Evolutionary conservation across 2,797 vertebrate genomes (phyloP).

Genomic region (Amblyopsis hoosieri): DNA sequence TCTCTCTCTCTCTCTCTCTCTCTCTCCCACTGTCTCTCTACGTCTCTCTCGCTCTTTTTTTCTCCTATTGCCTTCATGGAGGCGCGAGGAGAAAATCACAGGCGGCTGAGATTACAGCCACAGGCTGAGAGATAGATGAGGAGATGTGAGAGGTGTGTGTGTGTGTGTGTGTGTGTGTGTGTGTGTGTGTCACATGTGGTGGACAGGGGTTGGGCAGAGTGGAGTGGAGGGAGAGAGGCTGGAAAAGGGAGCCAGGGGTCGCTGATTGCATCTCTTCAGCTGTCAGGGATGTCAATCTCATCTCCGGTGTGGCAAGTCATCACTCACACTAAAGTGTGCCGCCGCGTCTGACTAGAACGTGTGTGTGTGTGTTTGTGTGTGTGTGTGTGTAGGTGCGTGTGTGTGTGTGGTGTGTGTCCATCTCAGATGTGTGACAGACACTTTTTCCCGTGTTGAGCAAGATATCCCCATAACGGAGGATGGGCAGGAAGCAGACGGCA

Average conservation of each 20-base stretch:
- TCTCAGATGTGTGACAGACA: slow-evolving; percentile 46
- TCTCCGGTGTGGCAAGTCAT: slow-evolving; percentile 68
- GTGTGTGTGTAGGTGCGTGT: slow-evolving; percentile 12
- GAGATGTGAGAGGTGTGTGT: slow-evolving; percentile 1
- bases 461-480: slow-evolving; percentile 49
- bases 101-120: slow-evolving; percentile 50
- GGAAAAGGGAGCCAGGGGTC: slow-evolving; percentile 58
- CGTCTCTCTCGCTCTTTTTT: background rate
- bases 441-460: slow-evolving; percentile 49
- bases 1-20: slow-evolving; percentile 25
- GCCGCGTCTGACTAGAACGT: slow-evolving; percentile 31
- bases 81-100: slow-evolving; percentile 47
- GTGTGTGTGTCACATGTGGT: background rate
- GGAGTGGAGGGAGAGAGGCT: slow-evolving; percentile 23
- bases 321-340: slow-evolving; percentile 47
- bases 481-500: slow-evolving; percentile 14
- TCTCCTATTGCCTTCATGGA: no score
- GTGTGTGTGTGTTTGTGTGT: slow-evolving; percentile 3
- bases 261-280: slow-evolving; percentile 75
- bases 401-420: slow-evolving; percentile 27
- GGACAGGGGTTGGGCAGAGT: no score
- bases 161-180: background rate
- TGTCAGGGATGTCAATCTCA: slow-evolving; percentile 69
- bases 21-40: background rate
- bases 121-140: slow-evolving; percentile 26